Conservation (phyloP, 2,797 vertebrate genomes). For the Phataginus tetradactyla region DNA sequence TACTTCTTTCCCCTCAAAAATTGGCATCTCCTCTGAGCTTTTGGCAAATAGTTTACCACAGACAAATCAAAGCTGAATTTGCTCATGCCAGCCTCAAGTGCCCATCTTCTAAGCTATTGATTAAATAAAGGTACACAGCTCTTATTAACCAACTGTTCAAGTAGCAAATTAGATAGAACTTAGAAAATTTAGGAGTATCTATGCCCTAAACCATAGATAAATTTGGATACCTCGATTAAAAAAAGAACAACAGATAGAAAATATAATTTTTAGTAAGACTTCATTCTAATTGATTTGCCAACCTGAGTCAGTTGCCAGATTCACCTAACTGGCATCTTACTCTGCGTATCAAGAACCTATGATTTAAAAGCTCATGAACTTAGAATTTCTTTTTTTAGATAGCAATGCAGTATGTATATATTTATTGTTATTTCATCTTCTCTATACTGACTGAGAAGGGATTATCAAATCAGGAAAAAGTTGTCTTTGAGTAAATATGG, state of each 20-base stretch:
- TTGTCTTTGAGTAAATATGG: neutral
- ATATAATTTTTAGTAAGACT: neutral
- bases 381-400: neutral
- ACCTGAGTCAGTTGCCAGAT: neutral
- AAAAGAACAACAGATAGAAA: neutral
- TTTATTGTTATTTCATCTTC: neutral
- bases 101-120: neutral
- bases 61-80: constrained; percentile 31
- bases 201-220: neutral
- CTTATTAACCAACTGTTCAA: constrained; percentile 27
- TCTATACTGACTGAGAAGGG: neutral
- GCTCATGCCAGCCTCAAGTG: neutral
- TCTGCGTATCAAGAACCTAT: neutral
- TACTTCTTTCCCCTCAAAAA: neutral
- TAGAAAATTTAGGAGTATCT: neutral
- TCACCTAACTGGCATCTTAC: neutral
- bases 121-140: neutral
- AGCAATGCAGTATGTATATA: neutral
- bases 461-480: neutral
- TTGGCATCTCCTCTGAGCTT: neutral
- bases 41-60: neutral
- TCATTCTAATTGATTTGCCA: neutral
- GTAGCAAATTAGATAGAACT: neutral
- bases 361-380: neutral
- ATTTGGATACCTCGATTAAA: neutral